Evolutionary conservation across 2,113 vertebrate genomes (phyloP).

Genomic region (Istiophorus platypterus): DNA sequence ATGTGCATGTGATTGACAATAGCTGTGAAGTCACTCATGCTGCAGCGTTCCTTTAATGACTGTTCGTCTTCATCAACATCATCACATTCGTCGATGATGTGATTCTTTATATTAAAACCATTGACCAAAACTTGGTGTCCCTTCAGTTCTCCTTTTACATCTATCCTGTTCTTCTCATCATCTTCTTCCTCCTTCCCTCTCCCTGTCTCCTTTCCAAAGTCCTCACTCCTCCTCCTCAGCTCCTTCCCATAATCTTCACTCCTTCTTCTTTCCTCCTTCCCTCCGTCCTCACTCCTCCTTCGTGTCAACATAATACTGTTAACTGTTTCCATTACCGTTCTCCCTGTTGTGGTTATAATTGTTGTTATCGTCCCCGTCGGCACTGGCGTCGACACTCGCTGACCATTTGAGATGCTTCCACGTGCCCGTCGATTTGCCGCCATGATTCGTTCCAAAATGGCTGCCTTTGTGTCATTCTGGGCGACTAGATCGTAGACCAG

Average conservation of each 20-base stretch:
- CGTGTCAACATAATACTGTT: constrained; percentile 65
- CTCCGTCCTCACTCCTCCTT: constrained; percentile 66
- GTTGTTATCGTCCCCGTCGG: neutral
- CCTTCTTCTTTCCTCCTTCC: constrained; percentile 47
- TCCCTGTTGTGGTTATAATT: constrained; percentile 29
- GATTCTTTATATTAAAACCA: constrained; percentile 60
- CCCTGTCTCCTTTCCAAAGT: constrained; percentile 13
- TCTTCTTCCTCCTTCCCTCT: constrained; percentile 40
- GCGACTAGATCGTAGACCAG: constrained; percentile 93
- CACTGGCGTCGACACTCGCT: neutral
- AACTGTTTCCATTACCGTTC: constrained; percentile 61
- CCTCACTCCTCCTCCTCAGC: constrained; percentile 29
- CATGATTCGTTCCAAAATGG: constrained; percentile 60
- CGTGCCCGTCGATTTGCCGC: neutral
- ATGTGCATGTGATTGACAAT: neutral
- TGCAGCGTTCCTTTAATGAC: neutral
- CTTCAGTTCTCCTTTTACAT: neutral
- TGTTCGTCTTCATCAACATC: constrained; percentile 1
- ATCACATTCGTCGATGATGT: constrained; percentile 31
- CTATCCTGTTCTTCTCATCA: neutral
- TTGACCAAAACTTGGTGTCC: constrained; percentile 59
- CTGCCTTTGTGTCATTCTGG: constrained; percentile 86
- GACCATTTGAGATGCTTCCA: neutral
- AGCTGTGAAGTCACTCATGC: neutral
- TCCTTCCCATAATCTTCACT: constrained; percentile 35